phyloP scores from a whole-genome alignment of 2,113 vertebrate species.

The Petrocephalus microphthalmus region DNA sequence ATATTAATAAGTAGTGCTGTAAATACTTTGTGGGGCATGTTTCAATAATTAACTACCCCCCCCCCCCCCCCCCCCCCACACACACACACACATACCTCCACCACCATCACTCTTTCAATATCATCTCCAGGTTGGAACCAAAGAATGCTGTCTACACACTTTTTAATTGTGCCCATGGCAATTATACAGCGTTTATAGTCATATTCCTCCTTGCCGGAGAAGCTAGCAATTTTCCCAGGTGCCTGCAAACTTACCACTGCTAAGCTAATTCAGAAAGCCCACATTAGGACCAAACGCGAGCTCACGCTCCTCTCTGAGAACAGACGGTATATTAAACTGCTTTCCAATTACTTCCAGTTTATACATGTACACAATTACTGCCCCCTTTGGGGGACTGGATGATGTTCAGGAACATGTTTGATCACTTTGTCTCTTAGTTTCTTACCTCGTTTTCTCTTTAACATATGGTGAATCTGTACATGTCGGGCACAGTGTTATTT shows the following conservation, averaged over 20 bases:
- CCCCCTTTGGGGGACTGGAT: slow-evolving; percentile 64
- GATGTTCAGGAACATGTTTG: slow-evolving; percentile 61
- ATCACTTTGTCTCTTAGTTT: slow-evolving; percentile 37
- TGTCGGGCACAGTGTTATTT: neutral
- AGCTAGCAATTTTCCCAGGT: slow-evolving; percentile 88
- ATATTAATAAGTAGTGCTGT: slow-evolving; percentile 71
- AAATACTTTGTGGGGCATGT: slow-evolving; percentile 68
- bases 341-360: slow-evolving; percentile 84
- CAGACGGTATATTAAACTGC: slow-evolving; percentile 90
- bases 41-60: slow-evolving; percentile 85
- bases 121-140: slow-evolving; percentile 92
- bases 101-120: slow-evolving; percentile 53
- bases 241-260: slow-evolving; percentile 81
- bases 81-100: too few relatives aligned
- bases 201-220: slow-evolving; percentile 81
- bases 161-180: slow-evolving; percentile 95
- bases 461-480: neutral
- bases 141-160: slow-evolving; percentile 91
- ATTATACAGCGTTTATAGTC: slow-evolving; percentile 98
- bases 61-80: slow-evolving; percentile 71
- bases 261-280: slow-evolving; percentile 83
- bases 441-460: neutral
- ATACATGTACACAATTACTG: slow-evolving; percentile 65
- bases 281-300: slow-evolving; percentile 78
- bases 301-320: slow-evolving; percentile 76